phyloP scores from a whole-genome alignment of 2,797 vertebrate species.

The Pipistrellus nathusii region DNA sequence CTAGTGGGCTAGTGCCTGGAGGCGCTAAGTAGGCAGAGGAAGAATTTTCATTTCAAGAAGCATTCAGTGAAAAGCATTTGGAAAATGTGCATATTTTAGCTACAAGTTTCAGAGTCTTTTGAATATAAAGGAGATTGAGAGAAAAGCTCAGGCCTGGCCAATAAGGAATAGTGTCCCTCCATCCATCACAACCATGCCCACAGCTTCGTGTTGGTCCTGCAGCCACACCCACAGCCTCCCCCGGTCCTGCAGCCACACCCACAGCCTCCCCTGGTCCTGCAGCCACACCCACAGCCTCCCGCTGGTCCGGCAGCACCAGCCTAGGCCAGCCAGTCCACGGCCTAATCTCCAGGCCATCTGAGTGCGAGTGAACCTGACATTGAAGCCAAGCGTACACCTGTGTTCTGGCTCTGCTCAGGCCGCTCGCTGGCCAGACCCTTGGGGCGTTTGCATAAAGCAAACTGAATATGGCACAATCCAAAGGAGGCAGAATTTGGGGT shows the following conservation, averaged over 20 bases:
- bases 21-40: background rate
- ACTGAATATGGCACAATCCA: background rate
- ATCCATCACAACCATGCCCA: background rate
- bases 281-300: too few relatives aligned
- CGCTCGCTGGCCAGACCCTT: background rate
- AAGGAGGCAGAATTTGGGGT: background rate
- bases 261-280: too few relatives aligned
- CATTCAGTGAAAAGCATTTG: background rate
- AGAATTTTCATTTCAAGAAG: background rate
- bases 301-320: background rate
- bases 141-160: background rate
- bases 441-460: background rate
- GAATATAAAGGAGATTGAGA: background rate
- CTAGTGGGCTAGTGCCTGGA: background rate
- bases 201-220: background rate
- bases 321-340: background rate
- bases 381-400: background rate
- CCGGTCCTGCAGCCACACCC: too few relatives aligned
- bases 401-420: background rate
- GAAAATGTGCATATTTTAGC: background rate
- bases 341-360: background rate
- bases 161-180: background rate
- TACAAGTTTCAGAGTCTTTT: background rate
- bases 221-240: too few relatives aligned
- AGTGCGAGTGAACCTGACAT: background rate